phyloP scores from a whole-genome alignment of 2,113 vertebrate genomes.

The Etheostoma spectabile region DNA sequence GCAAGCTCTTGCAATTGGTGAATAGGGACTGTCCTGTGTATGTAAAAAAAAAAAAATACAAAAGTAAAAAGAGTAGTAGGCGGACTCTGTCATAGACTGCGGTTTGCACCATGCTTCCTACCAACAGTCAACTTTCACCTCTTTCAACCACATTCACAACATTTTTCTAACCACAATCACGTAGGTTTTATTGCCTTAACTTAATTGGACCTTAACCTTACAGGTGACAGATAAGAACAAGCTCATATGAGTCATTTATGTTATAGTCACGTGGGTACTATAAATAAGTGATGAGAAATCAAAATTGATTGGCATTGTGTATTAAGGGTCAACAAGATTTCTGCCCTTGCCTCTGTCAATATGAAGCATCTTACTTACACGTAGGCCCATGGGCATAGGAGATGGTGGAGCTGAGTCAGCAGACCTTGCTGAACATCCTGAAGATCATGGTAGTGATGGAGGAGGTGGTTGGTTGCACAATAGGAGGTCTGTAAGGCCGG shows the following conservation, averaged over 20 bases:
- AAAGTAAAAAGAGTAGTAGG: neutral
- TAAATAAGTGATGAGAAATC: neutral
- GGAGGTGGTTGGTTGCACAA: rapidly evolving
- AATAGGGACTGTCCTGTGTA: neutral
- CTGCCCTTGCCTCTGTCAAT: neutral
- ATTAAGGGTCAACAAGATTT: neutral
- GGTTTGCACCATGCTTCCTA: neutral
- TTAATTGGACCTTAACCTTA: neutral
- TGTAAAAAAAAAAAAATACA: neutral
- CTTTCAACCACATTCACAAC: neutral
- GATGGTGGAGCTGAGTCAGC: neutral
- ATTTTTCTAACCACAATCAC: conserved; percentile 7
- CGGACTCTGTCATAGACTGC: neutral
- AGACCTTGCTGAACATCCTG: neutral
- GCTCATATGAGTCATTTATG: neutral
- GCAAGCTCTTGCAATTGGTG: neutral
- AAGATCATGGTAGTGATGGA: neutral
- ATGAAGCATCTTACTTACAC: neutral
- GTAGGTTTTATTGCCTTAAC: conserved; percentile 1
- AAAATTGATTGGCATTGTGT: neutral
- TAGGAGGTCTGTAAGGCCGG: too few species aligned
- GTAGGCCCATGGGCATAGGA: too few species aligned
- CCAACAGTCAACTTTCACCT: neutral
- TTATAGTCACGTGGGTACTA: neutral
- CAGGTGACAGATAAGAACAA: neutral